Percentiles rank a stretch among this genome's conserved stretches.
phyloP scores from a whole-genome alignment of 2,888 invertebrate genomes.

The Polymixis lichenea region DNA sequence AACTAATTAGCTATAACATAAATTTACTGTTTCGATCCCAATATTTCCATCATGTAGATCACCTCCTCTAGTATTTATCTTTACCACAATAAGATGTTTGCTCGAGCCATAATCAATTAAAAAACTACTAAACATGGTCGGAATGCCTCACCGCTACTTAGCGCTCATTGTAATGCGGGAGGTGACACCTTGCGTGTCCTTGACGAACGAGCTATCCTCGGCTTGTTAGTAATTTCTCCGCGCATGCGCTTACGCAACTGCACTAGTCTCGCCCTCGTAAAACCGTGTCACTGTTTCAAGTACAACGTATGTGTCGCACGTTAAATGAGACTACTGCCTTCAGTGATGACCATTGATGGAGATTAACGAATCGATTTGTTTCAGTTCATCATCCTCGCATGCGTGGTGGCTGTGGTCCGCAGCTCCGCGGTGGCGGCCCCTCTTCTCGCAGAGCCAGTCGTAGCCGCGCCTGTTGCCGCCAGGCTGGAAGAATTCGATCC shows the following conservation, averaged over 20 bases:
- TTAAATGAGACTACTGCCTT: slow-evolving; percentile 58
- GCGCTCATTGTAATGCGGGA: slow-evolving; percentile 79
- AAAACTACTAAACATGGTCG: slow-evolving; percentile 2
- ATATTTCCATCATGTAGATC: not conserved
- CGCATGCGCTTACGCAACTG: slow-evolving; percentile 82
- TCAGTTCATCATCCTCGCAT: slow-evolving; percentile 86
- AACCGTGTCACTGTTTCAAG: slow-evolving; percentile 89
- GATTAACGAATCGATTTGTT: slow-evolving; percentile 63
- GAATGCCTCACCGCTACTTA: slow-evolving; percentile 11
- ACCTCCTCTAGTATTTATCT: not conserved
- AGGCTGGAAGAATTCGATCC: slow-evolving; percentile 89
- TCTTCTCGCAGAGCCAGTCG: slow-evolving; percentile 76
- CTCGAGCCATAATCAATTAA: slow-evolving; percentile 18
- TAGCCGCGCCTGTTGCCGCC: slow-evolving; percentile 78
- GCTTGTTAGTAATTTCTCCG: slow-evolving; percentile 87
- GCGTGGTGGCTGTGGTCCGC: slow-evolving; percentile 81
- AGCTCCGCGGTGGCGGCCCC: slow-evolving; percentile 76
- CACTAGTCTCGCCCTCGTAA: slow-evolving; percentile 82
- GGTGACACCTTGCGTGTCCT: slow-evolving; percentile 78
- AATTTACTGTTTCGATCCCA: not conserved
- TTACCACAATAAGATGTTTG: not conserved
- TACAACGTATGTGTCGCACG: slow-evolving; percentile 76
- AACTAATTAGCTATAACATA: not conserved
- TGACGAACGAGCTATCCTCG: slow-evolving; percentile 79
- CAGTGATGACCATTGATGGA: slow-evolving; percentile 59